Evolutionary conservation across 2,888 invertebrate species (phyloP).

Genomic region (Archaeoteleia sp.): DNA sequence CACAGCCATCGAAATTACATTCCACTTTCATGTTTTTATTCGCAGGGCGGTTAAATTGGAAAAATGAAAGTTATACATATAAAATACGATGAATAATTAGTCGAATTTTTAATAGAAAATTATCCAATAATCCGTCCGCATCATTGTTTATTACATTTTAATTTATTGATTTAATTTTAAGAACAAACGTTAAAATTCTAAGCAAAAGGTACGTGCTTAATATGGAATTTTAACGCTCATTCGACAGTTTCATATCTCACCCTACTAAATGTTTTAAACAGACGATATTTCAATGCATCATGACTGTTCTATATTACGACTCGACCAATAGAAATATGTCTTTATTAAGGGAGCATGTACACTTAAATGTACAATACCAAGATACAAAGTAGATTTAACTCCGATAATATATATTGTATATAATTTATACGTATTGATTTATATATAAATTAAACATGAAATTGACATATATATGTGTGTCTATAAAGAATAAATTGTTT

Average conservation of each 20-base stretch:
- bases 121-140: constrained; percentile 22
- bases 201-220: too few species aligned
- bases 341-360: too few species aligned
- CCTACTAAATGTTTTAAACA: constrained; percentile 27
- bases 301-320: constrained; percentile 14
- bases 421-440: too few species aligned
- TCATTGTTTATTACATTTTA: constrained; percentile 6
- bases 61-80: constrained; percentile 3
- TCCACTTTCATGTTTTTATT: neutral
- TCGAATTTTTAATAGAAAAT: constrained; percentile 1
- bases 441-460: too few species aligned
- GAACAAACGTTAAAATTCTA: neutral
- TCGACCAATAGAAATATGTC: too few species aligned
- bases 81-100: constrained; percentile 4
- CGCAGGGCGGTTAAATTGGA: constrained; percentile 6
- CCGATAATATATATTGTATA: too few species aligned
- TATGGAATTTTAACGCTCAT: neutral
- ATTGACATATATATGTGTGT: too few species aligned
- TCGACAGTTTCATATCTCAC: neutral
- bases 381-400: too few species aligned
- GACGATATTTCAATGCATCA: constrained; percentile 17
- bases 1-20: constrained; percentile 1
- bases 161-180: neutral
- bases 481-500: too few species aligned
- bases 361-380: too few species aligned